Conservation (phyloP, 2,113 vertebrate species). For the Australoheros scitulus region DNA sequence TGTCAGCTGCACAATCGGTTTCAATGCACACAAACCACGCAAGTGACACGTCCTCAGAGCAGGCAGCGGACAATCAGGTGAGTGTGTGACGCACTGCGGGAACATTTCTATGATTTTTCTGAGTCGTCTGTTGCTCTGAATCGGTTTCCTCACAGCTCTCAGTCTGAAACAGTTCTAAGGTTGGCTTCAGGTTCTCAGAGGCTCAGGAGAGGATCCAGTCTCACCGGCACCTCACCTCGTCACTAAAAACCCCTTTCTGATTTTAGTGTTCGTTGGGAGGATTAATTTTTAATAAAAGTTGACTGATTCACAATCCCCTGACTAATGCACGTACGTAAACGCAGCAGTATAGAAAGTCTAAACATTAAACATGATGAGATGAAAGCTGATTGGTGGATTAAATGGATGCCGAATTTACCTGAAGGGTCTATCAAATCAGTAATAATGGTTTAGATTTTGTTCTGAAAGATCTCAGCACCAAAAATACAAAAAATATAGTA, state of each 20-base stretch:
- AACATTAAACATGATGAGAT: neutral
- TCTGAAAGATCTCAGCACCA: neutral
- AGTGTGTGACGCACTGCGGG: neutral
- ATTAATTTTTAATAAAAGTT: too few relatives aligned
- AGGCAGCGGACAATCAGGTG: neutral
- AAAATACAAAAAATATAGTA: neutral
- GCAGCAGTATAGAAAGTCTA: too few relatives aligned
- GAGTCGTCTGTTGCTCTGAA: too few relatives aligned
- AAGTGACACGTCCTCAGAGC: neutral
- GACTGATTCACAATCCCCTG: neutral
- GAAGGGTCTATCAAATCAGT: neutral
- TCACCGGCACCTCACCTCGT: too few relatives aligned
- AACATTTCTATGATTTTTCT: too few relatives aligned
- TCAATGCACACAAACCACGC: neutral
- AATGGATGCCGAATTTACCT: neutral
- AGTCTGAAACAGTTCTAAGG: too few relatives aligned
- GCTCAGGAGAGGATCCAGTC: too few relatives aligned
- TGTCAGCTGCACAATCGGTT: too few relatives aligned
- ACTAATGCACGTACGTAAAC: neutral
- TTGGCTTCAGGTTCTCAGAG: too few relatives aligned
- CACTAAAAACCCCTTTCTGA: too few relatives aligned
- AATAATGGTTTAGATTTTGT: fast-evolving
- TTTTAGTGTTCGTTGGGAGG: too few relatives aligned
- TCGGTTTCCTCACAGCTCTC: too few relatives aligned
- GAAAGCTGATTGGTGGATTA: neutral